Conservation (phyloP, 2,113 vertebrate genomes). For the Plecturocebus donacophilus region DNA sequence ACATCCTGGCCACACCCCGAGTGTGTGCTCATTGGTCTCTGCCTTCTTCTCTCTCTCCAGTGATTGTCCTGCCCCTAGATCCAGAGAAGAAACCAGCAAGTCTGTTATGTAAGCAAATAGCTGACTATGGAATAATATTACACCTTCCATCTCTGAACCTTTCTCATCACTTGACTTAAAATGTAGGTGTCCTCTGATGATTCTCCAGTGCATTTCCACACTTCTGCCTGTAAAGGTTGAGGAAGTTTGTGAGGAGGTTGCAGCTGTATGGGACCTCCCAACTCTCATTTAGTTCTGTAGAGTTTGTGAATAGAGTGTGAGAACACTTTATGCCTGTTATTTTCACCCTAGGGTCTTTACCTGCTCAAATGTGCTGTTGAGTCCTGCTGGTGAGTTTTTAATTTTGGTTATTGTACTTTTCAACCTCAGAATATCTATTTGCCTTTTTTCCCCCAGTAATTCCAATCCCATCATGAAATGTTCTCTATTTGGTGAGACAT, state of each 20-base stretch:
- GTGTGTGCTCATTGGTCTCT: not conserved
- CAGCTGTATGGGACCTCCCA: not conserved
- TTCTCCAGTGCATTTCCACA: not conserved
- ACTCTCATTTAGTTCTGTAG: not conserved
- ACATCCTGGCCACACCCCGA: not conserved
- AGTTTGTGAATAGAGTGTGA: not conserved
- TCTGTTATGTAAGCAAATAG: not conserved
- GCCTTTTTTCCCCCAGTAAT: not conserved
- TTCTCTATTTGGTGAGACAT: not conserved
- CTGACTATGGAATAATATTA: not conserved
- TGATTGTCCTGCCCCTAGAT: not conserved
- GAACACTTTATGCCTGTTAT: not conserved
- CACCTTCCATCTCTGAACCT: not conserved
- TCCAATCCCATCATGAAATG: not conserved
- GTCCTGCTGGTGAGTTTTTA: not conserved
- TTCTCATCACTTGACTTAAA: not conserved
- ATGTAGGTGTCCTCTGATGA: not conserved
- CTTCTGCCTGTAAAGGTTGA: not conserved
- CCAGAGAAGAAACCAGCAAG: not conserved
- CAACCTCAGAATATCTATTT: not conserved
- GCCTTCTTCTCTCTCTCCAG: not conserved
- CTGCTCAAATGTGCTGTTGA: not conserved
- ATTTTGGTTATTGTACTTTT: constrained; percentile 15
- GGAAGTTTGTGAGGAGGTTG: not conserved
- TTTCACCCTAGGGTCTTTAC: not conserved